Evolutionary conservation across 1,140 invertebrate genomes (phyloP).

Genomic region (Halesus radiatus): DNA sequence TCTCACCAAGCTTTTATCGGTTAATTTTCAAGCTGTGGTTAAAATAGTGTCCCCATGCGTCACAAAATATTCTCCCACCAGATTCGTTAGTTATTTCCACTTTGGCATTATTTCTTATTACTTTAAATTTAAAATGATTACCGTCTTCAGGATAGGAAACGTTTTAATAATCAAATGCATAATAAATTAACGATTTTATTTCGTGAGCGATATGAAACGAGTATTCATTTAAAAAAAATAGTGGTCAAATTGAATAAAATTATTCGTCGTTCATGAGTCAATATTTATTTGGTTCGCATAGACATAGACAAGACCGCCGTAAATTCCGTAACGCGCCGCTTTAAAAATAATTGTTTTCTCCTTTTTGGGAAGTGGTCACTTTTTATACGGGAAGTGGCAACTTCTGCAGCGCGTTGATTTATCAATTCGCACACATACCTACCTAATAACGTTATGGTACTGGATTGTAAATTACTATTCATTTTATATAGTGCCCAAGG

Average conservation of each 20-base stretch:
- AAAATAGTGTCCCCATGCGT: too few relatives aligned
- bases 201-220: not conserved
- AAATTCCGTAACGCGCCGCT: constrained; percentile 4
- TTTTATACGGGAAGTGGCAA: constrained; percentile 33
- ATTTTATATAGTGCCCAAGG: not conserved
- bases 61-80: too few relatives aligned
- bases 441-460: too few relatives aligned
- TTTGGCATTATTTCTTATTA: too few relatives aligned
- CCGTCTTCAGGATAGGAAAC: too few relatives aligned
- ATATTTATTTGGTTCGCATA: not conserved
- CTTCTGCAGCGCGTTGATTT: constrained; percentile 12
- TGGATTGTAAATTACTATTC: not conserved
- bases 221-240: too few relatives aligned
- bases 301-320: constrained; percentile 4
- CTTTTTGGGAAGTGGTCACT: constrained; percentile 26
- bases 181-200: not conserved
- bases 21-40: too few relatives aligned
- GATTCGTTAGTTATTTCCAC: too few relatives aligned
- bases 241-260: too few relatives aligned
- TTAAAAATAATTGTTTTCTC: constrained; percentile 40
- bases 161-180: not conserved
- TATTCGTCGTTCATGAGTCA: not conserved
- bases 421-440: constrained; percentile 1
- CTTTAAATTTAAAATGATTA: too few relatives aligned
- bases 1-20: too few relatives aligned